Conservation (phyloP, 2,888 invertebrate species). For the Cetonia aurata region DNA sequence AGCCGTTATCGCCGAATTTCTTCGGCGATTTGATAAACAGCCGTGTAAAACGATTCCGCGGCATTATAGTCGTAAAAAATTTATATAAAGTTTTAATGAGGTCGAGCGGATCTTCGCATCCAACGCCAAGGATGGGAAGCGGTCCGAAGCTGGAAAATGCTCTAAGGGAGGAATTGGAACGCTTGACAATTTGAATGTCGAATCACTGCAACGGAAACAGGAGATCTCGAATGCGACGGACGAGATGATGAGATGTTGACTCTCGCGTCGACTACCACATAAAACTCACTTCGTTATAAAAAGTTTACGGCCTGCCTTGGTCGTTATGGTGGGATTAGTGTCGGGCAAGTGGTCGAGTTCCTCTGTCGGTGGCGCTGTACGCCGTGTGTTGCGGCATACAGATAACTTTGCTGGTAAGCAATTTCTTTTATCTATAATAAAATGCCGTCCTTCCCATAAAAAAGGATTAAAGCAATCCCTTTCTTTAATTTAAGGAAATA, state of each 20-base stretch:
- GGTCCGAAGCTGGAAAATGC: background rate
- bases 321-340: constrained; percentile 36
- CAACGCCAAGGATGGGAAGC: background rate
- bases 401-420: constrained; percentile 12
- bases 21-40: constrained; percentile 22
- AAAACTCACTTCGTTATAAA: constrained; percentile 40
- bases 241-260: constrained; percentile 38
- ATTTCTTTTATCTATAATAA: too few relatives aligned
- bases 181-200: constrained; percentile 34
- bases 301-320: constrained; percentile 31
- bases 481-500: too few relatives aligned
- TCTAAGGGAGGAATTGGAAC: background rate
- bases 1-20: background rate
- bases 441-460: too few relatives aligned
- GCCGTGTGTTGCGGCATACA: background rate
- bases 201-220: constrained; percentile 36
- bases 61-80: constrained; percentile 21
- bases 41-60: constrained; percentile 18
- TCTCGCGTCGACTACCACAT: constrained; percentile 32
- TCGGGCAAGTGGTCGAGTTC: constrained; percentile 11
- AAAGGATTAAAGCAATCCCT: too few relatives aligned
- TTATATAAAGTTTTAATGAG: constrained; percentile 39
- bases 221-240: constrained; percentile 8
- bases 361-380: constrained; percentile 2
- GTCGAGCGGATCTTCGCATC: constrained; percentile 17